phyloP scores from a whole-genome alignment of 92 coral and sea anemone genomes.

The Porites divaricata region DNA sequence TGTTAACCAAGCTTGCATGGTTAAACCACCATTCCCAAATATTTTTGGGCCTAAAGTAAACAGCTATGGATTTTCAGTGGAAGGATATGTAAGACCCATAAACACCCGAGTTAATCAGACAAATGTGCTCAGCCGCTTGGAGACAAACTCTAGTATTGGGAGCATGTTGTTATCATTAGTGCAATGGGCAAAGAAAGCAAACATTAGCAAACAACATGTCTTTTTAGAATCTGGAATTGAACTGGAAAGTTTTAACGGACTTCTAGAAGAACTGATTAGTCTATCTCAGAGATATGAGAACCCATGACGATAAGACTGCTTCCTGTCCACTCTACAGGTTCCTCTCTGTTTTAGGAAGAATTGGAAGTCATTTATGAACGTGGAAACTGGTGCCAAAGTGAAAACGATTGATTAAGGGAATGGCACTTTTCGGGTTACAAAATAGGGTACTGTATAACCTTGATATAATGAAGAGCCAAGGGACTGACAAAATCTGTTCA shows the following conservation, averaged over 20 bases:
- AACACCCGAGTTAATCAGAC: slow-evolving; percentile 54
- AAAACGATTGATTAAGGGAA: too few species aligned
- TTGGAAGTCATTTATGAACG: too few species aligned
- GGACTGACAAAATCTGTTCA: too few species aligned
- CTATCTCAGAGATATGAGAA: slow-evolving; percentile 66
- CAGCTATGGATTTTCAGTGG: slow-evolving; percentile 65
- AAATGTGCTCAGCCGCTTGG: slow-evolving; percentile 67
- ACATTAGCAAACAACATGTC: slow-evolving; percentile 75
- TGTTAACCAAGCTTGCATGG: slow-evolving; percentile 62
- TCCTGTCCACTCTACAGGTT: too few species aligned
- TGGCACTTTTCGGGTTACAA: too few species aligned
- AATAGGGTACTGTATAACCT: too few species aligned
- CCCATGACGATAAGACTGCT: not conserved
- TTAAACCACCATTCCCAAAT: slow-evolving; percentile 82
- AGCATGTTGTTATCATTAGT: slow-evolving; percentile 62
- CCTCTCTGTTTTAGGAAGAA: too few species aligned
- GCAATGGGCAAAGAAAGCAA: slow-evolving; percentile 66
- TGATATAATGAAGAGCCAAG: too few species aligned
- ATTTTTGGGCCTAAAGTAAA: slow-evolving; percentile 71
- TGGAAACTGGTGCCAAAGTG: too few species aligned
- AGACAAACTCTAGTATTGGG: slow-evolving; percentile 62
- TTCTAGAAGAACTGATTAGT: slow-evolving; percentile 60
- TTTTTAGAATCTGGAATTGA: slow-evolving; percentile 90
- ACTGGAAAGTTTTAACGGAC: slow-evolving; percentile 60
- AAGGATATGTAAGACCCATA: slow-evolving; percentile 57